Percentiles rank a stretch among this genome's conserved stretches.
Evolutionary conservation across 1,140 invertebrate species (phyloP).

Genomic region (Xylocopa sonorina): DNA sequence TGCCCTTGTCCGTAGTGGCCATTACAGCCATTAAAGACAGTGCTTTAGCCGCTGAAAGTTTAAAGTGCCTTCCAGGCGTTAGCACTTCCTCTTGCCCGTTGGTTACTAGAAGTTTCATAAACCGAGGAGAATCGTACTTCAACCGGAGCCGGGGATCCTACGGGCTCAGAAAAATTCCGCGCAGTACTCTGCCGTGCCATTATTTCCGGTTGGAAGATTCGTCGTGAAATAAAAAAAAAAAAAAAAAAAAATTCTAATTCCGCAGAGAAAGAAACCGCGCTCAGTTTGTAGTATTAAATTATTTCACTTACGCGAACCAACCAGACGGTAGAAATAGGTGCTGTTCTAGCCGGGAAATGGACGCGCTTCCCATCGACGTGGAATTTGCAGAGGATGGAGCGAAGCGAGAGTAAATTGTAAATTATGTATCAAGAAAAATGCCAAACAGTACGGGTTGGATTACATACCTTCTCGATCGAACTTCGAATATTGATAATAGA

Average conservation of each 20-base stretch:
- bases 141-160: constrained; percentile 32
- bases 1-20: constrained; percentile 7
- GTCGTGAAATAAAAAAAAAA: neutral
- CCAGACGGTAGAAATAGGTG: too few relatives aligned
- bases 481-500: too few relatives aligned
- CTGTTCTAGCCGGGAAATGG: too few relatives aligned
- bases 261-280: neutral
- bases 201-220: constrained; percentile 2
- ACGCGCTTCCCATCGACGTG: too few relatives aligned
- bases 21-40: constrained; percentile 46
- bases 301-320: neutral
- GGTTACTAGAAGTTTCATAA: constrained; percentile 61
- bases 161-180: constrained; percentile 22
- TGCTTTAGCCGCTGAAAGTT: constrained; percentile 50
- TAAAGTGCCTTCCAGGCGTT: constrained; percentile 60
- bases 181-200: neutral
- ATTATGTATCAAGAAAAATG: too few relatives aligned
- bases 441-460: too few relatives aligned
- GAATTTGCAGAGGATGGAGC: too few relatives aligned
- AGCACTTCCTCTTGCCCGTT: constrained; percentile 29
- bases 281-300: neutral
- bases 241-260: neutral
- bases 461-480: too few relatives aligned
- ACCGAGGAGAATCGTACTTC: constrained; percentile 43
- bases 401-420: too few relatives aligned